phyloP scores from a whole-genome alignment of 2,888 invertebrate species.

The Tipula lateralis region DNA sequence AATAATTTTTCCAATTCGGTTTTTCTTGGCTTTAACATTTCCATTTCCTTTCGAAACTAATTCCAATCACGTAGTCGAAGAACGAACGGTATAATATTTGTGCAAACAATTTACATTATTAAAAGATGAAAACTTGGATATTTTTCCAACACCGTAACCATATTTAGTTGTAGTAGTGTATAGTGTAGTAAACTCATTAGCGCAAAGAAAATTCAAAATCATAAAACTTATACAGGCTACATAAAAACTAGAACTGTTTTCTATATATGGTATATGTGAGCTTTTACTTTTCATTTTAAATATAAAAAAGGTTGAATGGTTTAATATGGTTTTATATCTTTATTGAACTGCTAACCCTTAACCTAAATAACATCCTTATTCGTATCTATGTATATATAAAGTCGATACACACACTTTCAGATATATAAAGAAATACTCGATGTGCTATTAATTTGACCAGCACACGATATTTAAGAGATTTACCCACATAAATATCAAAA shows the following conservation, averaged over 20 bases:
- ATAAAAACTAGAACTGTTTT: neutral
- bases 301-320: neutral
- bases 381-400: neutral
- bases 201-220: neutral
- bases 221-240: neutral
- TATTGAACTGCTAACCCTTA: neutral
- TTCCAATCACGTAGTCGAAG: neutral
- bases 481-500: neutral
- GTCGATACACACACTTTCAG: no score
- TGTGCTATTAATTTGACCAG: neutral
- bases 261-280: neutral
- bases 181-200: neutral
- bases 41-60: neutral
- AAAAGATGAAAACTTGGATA: neutral
- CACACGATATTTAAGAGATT: neutral
- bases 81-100: neutral
- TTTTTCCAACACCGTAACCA: neutral
- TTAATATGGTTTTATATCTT: neutral
- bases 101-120: neutral
- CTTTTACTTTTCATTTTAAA: neutral
- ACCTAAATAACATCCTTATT: neutral
- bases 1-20: neutral
- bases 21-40: neutral
- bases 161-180: no score
- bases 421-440: neutral